Evolutionary conservation across 1,140 invertebrate genomes (phyloP).

Genomic region (Aphelenchoides avenae): DNA sequence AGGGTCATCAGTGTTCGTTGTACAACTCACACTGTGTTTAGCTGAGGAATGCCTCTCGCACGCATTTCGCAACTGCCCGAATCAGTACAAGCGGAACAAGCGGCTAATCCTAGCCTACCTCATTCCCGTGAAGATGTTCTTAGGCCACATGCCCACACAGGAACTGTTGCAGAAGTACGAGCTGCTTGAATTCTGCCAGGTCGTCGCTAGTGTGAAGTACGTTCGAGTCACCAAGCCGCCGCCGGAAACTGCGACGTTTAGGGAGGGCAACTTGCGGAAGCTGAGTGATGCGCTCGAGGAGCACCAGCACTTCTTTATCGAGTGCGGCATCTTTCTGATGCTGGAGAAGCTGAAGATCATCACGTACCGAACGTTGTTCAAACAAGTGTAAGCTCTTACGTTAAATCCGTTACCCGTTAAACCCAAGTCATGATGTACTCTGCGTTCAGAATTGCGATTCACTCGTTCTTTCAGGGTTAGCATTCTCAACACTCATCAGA

Average conservation of each 20-base stretch:
- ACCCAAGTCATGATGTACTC: too few relatives aligned
- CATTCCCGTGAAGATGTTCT: slow-evolving; percentile 91
- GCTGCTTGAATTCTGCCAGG: slow-evolving; percentile 79
- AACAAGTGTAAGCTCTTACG: slow-evolving; percentile 77
- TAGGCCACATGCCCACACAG: slow-evolving; percentile 81
- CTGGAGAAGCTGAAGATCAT: slow-evolving; percentile 91
- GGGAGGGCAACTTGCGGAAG: slow-evolving; percentile 75
- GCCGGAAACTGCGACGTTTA: too few relatives aligned
- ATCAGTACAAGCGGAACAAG: slow-evolving; percentile 78
- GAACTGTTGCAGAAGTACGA: slow-evolving; percentile 80
- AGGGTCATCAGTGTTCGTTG: too few relatives aligned
- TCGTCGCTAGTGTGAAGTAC: slow-evolving; percentile 61
- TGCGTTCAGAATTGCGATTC: neutral
- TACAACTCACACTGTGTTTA: too few relatives aligned
- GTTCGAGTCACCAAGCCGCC: neutral
- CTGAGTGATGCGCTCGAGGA: slow-evolving; percentile 79
- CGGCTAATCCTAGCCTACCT: slow-evolving; percentile 88
- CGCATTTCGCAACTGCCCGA: slow-evolving; percentile 85
- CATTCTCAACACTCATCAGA: slow-evolving; percentile 82
- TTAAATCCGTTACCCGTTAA: too few relatives aligned
- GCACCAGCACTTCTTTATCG: slow-evolving; percentile 86
- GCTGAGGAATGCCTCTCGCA: slow-evolving; percentile 86
- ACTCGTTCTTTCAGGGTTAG: slow-evolving; percentile 70
- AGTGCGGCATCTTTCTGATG: slow-evolving; percentile 89
- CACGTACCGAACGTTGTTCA: slow-evolving; percentile 90